These are phyloP conservation scores for Drosophila ogumai DNA, from an alignment of 1,140 invertebrate genomes.

Conservation along the genomic window DNA sequence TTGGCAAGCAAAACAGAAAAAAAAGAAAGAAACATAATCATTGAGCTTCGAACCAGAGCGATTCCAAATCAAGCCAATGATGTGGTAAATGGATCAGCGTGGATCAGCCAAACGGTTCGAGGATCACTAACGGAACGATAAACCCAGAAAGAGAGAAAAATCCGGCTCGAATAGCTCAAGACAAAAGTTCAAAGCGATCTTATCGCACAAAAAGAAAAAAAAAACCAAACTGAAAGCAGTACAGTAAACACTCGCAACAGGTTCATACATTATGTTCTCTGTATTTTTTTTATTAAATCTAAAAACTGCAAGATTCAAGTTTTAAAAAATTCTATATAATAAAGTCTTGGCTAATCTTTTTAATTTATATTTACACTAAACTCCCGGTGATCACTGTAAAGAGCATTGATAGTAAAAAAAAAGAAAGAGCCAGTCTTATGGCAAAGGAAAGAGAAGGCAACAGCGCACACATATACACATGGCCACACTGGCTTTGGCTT, in stretches of 20 bases:
- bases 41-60: conserved; percentile 58
- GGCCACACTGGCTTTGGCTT: conserved; percentile 21
- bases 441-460: conserved; percentile 16
- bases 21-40: conserved; percentile 44
- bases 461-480: conserved; percentile 30
- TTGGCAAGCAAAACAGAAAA: conserved; percentile 19
- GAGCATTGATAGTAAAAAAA: background rate
- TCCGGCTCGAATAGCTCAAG: conserved; percentile 48
- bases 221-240: background rate
- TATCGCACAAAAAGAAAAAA: conserved; percentile 29
- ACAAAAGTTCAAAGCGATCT: conserved; percentile 64
- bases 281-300: background rate
- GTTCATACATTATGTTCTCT: background rate
- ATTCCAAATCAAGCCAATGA: conserved; percentile 72
- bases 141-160: conserved; percentile 19
- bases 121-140: conserved; percentile 30
- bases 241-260: background rate
- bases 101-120: conserved; percentile 40
- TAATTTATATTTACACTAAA: background rate
- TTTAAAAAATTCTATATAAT: no score
- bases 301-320: no score
- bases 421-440: conserved; percentile 17
- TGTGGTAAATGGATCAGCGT: conserved; percentile 56
- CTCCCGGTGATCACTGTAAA: background rate
- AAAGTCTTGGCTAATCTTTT: background rate